Evolutionary conservation across 2,888 invertebrate genomes (phyloP).

Genomic region (Drosophila borealis): DNA sequence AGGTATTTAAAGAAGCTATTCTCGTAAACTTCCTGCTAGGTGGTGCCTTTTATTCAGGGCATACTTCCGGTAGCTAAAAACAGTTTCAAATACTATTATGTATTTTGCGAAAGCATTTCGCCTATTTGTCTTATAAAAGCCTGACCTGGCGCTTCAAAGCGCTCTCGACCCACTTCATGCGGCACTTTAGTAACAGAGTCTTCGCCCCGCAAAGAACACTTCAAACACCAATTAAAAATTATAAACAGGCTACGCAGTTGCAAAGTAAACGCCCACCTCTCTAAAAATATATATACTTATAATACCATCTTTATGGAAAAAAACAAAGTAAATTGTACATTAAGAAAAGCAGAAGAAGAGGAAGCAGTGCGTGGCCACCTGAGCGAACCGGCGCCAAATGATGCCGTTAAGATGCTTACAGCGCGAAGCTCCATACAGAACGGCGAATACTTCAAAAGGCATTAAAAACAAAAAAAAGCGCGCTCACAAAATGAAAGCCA

Average conservation of each 20-base stretch:
- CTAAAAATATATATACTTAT: slow-evolving; percentile 29
- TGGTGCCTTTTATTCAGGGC: not conserved
- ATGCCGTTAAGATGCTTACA: slow-evolving; percentile 79
- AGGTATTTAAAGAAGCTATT: no score
- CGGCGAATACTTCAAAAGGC: slow-evolving; percentile 77
- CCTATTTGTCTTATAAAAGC: slow-evolving; percentile 1
- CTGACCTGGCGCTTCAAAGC: slow-evolving; percentile 11
- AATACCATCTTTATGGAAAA: slow-evolving; percentile 63
- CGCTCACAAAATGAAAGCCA: slow-evolving; percentile 74
- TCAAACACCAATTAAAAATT: slow-evolving; percentile 79
- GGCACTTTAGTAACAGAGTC: slow-evolving; percentile 42
- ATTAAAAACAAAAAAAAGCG: slow-evolving; percentile 72
- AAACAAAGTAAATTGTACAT: slow-evolving; percentile 56
- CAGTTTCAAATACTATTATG: slow-evolving; percentile 4
- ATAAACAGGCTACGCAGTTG: slow-evolving; percentile 59
- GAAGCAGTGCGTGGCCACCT: slow-evolving; percentile 73
- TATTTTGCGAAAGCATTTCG: not conserved
- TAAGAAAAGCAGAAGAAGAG: slow-evolving; percentile 38
- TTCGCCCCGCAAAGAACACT: slow-evolving; percentile 49
- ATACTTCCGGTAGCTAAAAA: not conserved
- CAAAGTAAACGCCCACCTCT: slow-evolving; percentile 24
- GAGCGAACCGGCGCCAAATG: slow-evolving; percentile 69
- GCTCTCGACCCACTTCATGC: slow-evolving; percentile 19
- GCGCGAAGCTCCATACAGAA: slow-evolving; percentile 26
- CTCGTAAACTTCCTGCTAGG: not conserved